Conservation (phyloP, 2,888 invertebrate species). For the Urechis unicinctus region DNA sequence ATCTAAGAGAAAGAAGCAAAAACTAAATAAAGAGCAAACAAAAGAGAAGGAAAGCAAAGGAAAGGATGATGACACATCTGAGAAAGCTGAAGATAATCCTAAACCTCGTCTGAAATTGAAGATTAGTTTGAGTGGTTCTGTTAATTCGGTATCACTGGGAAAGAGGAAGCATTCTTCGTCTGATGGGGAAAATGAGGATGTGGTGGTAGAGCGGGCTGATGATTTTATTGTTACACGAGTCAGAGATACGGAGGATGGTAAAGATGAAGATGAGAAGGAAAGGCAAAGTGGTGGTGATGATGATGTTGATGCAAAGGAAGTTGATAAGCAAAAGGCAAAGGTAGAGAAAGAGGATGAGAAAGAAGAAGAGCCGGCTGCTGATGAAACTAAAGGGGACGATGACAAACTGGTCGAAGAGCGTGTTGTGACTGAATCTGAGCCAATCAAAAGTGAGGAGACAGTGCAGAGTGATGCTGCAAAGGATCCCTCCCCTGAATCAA, state of each 20-base stretch:
- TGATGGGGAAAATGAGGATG: background rate
- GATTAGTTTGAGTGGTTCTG: background rate
- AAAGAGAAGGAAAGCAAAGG: conserved; percentile 6
- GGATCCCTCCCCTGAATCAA: background rate
- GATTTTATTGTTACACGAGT: background rate
- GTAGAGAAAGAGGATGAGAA: background rate
- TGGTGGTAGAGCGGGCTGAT: background rate
- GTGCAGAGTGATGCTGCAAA: background rate
- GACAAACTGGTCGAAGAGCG: background rate
- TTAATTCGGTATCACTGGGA: background rate
- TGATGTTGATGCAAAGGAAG: conserved; percentile 3
- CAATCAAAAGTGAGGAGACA: no score
- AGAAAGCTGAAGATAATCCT: background rate
- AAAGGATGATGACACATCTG: conserved; percentile 1
- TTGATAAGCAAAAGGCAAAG: conserved; percentile 2
- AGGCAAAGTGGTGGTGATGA: background rate
- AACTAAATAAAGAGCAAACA: background rate
- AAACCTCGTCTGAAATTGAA: background rate
- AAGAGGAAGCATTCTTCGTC: no score
- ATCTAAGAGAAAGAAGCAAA: background rate
- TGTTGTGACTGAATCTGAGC: background rate
- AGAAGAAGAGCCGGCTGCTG: no score
- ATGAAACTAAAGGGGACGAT: background rate
- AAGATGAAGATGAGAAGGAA: conserved; percentile 1
- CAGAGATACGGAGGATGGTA: background rate